Base-by-base conservation (phyloP, 2,888 invertebrate genomes). In the Athripsodes cinereus region DNA sequence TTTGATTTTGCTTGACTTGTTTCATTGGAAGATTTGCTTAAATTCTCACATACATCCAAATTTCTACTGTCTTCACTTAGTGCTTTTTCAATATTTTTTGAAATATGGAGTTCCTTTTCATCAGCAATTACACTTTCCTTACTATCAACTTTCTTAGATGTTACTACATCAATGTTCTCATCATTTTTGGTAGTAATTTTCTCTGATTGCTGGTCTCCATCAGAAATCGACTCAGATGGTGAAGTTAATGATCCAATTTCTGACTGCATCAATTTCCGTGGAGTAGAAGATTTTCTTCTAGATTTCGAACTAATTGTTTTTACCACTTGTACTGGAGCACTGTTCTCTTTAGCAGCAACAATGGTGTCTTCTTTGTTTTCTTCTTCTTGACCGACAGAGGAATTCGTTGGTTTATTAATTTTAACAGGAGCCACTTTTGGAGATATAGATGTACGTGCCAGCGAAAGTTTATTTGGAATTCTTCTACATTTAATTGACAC, bases 221-320 rank as follows among this genome's bases (percentile, higher is more conserved):
- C 40, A 13, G 40, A 40, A n/a, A 40, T 40, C 13, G 40, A 40
- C 13, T 40, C 40, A 40, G n/a, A 5, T 2, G 40, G 40, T 16
- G 40, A 40, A 13, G 40, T 13, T 13, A 40, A 13, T n/a, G 13
- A n/a, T n/a, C 8, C 40, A n/a, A 40, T 40, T 13, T 40, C 40
- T 13, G 26, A 50, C 26, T 50, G 50, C 26, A 50, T 26, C 16
- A 50, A 16, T 50, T 79, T 78, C 63, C 79, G 70, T 1, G 78
- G 78, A 2, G 78, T 78, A 1, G 78, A 77, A 16, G 78, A 79
- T 67, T 79, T 79, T 65, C 78, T 70, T 35, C 78, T 72, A 0
- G 78, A 78, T 66, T 78, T 78, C 0, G 74, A 72, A 11, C 26
- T 40, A n/a, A 19, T 18, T n/a, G 55, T 22, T 20, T 13, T 49